Base-by-base conservation (phyloP, 1,140 invertebrate genomes). In the Zaprionus kolodkinae region DNA sequence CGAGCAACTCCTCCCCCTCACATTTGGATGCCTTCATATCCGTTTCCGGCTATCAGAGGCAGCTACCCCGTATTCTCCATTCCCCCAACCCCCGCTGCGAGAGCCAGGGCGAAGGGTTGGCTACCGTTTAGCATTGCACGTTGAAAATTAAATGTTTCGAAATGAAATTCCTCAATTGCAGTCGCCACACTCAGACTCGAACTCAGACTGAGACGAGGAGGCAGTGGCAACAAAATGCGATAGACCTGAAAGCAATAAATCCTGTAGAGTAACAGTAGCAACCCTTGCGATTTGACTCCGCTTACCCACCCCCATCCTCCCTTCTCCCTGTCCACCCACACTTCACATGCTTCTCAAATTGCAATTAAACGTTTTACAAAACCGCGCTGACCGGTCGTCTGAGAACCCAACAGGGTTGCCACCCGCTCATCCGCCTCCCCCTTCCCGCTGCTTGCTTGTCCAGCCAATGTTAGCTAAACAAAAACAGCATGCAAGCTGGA, bases 281-380 rank as follows among this genome's bases (percentile, higher is more conserved):
- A 81, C 84, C 84, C 84, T 88, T 84, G 81, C 76, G 43, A 55
- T 64, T 43, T 64, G 50, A 3, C 33, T 9, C 35, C 36, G 9
- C 17, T 6, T 40, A 1, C 17, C 33, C n/a, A n/a, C n/a, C 35
- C 10, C 21, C 21, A 21, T 21, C 21, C 21, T 2, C 1, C 21
- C 21, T 21, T 2, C 21, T 21, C 2, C 21, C 13, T 25, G 63
- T 69, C 62, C 59, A 64, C 60, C 70, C 64, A 2, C 27, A 30
- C 27, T 30, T 30, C 27, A 30, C 27, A 5, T 3, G 79, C 85
- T 84, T 89, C 89, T 88, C 81, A 88, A 88, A 88, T 88, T 89
- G 84, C 84, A 88, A 88, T 88, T 88, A 88, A 88, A 88, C 85
- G 85, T 88, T 88, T 89, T 89, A 89, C 85, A 88, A 88, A 88